Evolutionary conservation across 2,113 vertebrate species (phyloP), one percentile per base, ranked within the genome.

Genomic region (Crotalus viridis): DNA sequence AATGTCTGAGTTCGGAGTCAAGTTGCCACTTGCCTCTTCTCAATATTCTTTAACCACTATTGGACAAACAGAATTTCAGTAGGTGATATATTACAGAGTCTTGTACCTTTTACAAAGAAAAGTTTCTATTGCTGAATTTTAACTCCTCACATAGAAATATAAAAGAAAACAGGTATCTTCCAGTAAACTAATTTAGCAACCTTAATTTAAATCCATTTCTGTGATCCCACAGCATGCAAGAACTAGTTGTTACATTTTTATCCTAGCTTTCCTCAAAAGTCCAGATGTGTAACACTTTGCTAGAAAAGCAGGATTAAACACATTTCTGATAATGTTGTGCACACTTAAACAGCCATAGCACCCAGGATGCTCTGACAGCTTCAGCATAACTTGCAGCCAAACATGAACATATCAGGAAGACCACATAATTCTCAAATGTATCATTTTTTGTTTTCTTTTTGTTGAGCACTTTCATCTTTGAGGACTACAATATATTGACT

Each of bases 261-360:
- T 85, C 43, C 74, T 85, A 39, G 43, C 4, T 24, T 85, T 91
- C 89, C 43, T 46, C 33, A 57, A 85, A 39, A 21, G 10, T 96
- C 95, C 95, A 59, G 93, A 74, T 96, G 87, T 95, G 95, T 96
- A 97, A 97, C 95, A 94, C 92, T 91, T 87, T 28, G 91, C 54
- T 92, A 95, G 94, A 95, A 96, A 96, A 92, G 86, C 95, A 74
- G n/a, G 69, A 74, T 74, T 74, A 74, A 74, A 33, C 69, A 39
- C 15, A 74, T 74, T 74, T 39, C 96, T 96, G 10, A 24, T 15
- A 86, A 46, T 24, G 22, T 85, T 46, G 43, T 48, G 85, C 22
- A 24, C 26, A 51, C 24, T 87, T 87, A 74, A 95, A 92, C 95
- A 93, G 95, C 94, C 93, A 56, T 89, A 95, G 96, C 96, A 97